Base-by-base conservation (phyloP, 2,888 invertebrate genomes). In the Andrena minutula region DNA sequence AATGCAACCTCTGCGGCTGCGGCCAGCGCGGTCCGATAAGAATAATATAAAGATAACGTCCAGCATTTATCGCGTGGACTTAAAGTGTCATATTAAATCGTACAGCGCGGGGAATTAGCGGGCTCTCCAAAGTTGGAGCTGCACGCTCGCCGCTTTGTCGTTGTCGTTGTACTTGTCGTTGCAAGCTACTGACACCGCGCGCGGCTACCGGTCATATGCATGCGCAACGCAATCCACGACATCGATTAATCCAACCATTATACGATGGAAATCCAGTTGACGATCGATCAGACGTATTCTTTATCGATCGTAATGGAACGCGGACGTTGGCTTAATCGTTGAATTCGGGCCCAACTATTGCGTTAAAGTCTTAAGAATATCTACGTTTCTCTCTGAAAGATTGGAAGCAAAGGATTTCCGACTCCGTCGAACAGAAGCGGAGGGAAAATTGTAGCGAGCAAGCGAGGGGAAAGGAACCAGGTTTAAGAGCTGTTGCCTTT, bases 401-500 rank as follows among this genome's bases (percentile, higher is more conserved):
- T 28, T 41, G 16, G 20, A 8, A 10, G 20, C 30, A 10, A 61
- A 66, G 35, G 35, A 65, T 66, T 77, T 77, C 66, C 41, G 64
- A 41, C 49, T n/a, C 30, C 28, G 12, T 23, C 47, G 66, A n/a
- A 26, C 12, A 28, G 30, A 23, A 20, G 23, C 23, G 49, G 26
- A n/a, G 71, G 63, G 68, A 65, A 74, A 72, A 71, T 66, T 76
- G 61, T 75, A 56, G 74, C 28, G 61, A 61, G 58, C 53, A 49
- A 70, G 60, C 61, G 83, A 66, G 83, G 66, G 81, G 73, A 78
- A 83, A 84, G 80, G 74, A 78, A 73, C 64, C 76, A 64, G 72
- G 87, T 87, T 87, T 87, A 83, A 83, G 79, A 82, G 82, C 82
- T 83, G 83, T 78, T 69, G 79, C 75, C 73, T 79, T 83, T 82